These are phyloP conservation scores for Hypsopygia costalis DNA, from an alignment of 2,888 invertebrate species.

Conservation along the genomic window DNA sequence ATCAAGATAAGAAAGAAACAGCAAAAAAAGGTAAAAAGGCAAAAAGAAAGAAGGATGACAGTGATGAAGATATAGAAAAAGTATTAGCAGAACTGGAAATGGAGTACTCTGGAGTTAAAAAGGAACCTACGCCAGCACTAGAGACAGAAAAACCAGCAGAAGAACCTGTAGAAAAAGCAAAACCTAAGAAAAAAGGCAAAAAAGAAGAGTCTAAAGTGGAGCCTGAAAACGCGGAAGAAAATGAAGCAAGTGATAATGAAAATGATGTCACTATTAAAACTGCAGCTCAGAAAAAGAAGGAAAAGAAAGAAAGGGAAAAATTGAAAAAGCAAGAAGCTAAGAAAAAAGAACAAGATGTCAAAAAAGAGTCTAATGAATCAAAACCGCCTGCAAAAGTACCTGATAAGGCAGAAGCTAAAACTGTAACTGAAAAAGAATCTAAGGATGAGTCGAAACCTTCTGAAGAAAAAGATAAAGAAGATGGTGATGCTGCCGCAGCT, in stretches of 20 bases:
- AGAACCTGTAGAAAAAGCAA: constrained; percentile 56
- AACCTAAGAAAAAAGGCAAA: constrained; percentile 63
- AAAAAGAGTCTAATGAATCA: constrained; percentile 45
- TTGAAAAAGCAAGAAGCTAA: constrained; percentile 87
- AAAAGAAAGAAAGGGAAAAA: constrained; percentile 91
- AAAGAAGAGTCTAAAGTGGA: constrained; percentile 52
- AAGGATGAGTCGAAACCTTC: constrained; percentile 64
- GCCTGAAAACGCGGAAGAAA: constrained; percentile 51
- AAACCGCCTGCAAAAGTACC: constrained; percentile 28
- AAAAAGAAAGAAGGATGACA: constrained; percentile 87
- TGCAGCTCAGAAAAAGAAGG: constrained; percentile 93
- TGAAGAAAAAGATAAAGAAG: constrained; percentile 62
- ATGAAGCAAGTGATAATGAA: constrained; percentile 73
- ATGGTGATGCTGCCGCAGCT: constrained; percentile 46
- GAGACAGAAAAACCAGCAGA: constrained; percentile 55
- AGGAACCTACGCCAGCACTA: constrained; percentile 61
- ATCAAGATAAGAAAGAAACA: constrained; percentile 65
- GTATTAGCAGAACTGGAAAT: constrained; percentile 90
- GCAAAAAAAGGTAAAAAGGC: constrained; percentile 86
- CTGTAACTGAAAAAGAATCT: constrained; percentile 33
- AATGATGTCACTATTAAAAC: constrained; percentile 85
- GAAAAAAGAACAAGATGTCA: constrained; percentile 68
- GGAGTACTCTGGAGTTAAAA: constrained; percentile 86
- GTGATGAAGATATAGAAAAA: constrained; percentile 91
- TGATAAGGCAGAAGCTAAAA: constrained; percentile 38